Evolutionary conservation across 2,113 vertebrate genomes (phyloP), one percentile per base, ranked within the genome.

Genomic region (Pelodiscus sinensis): DNA sequence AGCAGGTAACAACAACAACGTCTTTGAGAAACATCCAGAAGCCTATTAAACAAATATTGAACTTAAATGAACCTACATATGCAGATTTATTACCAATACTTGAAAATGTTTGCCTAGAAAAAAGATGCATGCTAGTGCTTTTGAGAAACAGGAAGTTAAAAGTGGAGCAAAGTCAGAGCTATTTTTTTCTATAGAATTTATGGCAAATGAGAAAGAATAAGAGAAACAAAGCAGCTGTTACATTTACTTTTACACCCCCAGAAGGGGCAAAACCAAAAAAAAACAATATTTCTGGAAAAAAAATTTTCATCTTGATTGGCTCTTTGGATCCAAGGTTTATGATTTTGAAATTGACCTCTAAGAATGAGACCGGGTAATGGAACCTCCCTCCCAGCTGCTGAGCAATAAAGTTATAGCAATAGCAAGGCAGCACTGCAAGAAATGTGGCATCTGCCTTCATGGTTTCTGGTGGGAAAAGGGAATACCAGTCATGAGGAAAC

Each of bases 381-480:
- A 8, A 60, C 16, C 31, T 92, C 57, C 79, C 57, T 77, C 22
- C 18, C 65, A 94, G 75, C 35, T 89, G 86, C n/a, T 79, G 88
- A 68, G 93, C 88, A 93, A 84, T 9, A 95, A 54, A 93, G 65
- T 14, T 25, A 56, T 9, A 51, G 85, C 73, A 87, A 84, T 84
- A 68, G 82, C 51, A 93, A 92, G 13, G 24, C 22, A 77, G 38
- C 15, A 5, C 7, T 52, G 68, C 22, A 83, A 81, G 84, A 84
- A 97, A 86, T 38, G 4, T 68, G 25, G 52, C 93, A 96, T 88
- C 80, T 95, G 85, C 77, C 81, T 92, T 82, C 27, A 8, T 31
- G 89, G 44, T 22, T 85, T 91, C 84, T 90, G 12, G 3, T 89
- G 94, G 90, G 79, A 96, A 95, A 87, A 90, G 87, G 84, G 79